Percentiles rank a stretch among this genome's conserved stretches.
Evolutionary conservation across 2,888 invertebrate genomes (phyloP).

Genomic region (Fragum fragum): DNA sequence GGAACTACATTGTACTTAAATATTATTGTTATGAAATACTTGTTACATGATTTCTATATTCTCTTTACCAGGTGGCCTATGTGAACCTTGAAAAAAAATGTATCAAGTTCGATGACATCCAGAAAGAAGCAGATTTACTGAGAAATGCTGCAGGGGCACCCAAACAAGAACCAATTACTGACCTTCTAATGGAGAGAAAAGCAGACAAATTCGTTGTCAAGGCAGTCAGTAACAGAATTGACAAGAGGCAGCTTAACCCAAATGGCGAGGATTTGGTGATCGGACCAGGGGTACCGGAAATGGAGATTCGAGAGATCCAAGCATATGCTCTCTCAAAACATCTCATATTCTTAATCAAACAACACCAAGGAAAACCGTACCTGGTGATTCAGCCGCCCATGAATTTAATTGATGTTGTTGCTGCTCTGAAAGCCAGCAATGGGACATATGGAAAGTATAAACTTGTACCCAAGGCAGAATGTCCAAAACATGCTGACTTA

Average conservation of each 20-base stretch:
- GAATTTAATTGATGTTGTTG: constrained; percentile 63
- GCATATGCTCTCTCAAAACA: constrained; percentile 51
- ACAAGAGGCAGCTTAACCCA: constrained; percentile 49
- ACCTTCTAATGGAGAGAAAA: constrained; percentile 35
- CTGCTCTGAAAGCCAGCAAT: constrained; percentile 34
- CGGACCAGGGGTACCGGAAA: constrained; percentile 68
- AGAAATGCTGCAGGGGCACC: constrained; percentile 39
- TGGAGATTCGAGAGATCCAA: constrained; percentile 60
- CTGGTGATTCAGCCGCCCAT: constrained; percentile 51
- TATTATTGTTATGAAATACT: no score
- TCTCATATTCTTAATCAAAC: constrained; percentile 55
- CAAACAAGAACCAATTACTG: constrained; percentile 27
- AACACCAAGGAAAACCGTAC: constrained; percentile 59
- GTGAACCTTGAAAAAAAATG: constrained; percentile 66
- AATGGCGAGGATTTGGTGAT: constrained; percentile 73
- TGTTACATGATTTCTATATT: no score
- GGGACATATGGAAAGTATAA: constrained; percentile 42
- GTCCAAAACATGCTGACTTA: constrained; percentile 41
- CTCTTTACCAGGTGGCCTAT: constrained; percentile 60
- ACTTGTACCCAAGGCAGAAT: constrained; percentile 37
- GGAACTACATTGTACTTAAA: no score
- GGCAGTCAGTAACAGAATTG: constrained; percentile 62
- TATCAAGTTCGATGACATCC: constrained; percentile 64
- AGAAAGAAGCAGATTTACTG: constrained; percentile 55
- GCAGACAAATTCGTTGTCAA: constrained; percentile 64